Conservation (phyloP, 2,888 invertebrate species). For the Cheiracanthium punctorium region DNA sequence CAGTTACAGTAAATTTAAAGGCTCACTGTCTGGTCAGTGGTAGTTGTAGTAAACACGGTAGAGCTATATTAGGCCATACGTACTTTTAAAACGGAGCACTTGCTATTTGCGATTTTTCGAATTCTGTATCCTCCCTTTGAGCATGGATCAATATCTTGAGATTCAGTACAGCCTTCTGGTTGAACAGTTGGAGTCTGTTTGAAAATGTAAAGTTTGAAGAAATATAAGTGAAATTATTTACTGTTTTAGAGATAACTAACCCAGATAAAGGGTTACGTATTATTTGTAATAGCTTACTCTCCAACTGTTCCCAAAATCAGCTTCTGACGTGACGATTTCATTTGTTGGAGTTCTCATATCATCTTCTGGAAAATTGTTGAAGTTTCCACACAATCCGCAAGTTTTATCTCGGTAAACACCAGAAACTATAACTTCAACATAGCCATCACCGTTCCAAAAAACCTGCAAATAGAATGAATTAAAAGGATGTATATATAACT, state of each 20-base stretch:
- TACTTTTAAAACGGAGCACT: conserved; percentile 68
- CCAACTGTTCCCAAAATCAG: conserved; percentile 91
- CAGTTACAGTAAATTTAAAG: too few species aligned
- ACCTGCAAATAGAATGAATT: conserved; percentile 79
- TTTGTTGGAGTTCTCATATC: conserved; percentile 81
- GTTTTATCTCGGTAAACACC: conserved; percentile 83
- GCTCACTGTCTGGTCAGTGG: too few species aligned
- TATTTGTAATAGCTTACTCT: conserved; percentile 81
- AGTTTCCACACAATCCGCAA: conserved; percentile 96
- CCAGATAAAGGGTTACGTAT: too few species aligned
- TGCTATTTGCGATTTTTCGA: conserved; percentile 61
- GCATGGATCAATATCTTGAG: conserved; percentile 65
- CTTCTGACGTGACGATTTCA: conserved; percentile 81
- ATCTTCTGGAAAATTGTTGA: conserved; percentile 89
- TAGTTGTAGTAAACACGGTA: too few species aligned
- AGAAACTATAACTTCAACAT: conserved; percentile 88
- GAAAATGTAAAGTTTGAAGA: too few species aligned
- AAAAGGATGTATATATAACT: too few species aligned
- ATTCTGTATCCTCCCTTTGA: conserved; percentile 63
- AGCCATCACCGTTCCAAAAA: conserved; percentile 95
- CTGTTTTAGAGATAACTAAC: too few species aligned
- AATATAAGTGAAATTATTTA: too few species aligned
- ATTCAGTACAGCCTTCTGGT: conserved; percentile 53
- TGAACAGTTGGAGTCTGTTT: conserved; percentile 47
- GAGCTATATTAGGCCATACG: too few species aligned